phyloP scores from a whole-genome alignment of 92 coral and sea anemone genomes.

The Zoanthus sansibaricus region DNA sequence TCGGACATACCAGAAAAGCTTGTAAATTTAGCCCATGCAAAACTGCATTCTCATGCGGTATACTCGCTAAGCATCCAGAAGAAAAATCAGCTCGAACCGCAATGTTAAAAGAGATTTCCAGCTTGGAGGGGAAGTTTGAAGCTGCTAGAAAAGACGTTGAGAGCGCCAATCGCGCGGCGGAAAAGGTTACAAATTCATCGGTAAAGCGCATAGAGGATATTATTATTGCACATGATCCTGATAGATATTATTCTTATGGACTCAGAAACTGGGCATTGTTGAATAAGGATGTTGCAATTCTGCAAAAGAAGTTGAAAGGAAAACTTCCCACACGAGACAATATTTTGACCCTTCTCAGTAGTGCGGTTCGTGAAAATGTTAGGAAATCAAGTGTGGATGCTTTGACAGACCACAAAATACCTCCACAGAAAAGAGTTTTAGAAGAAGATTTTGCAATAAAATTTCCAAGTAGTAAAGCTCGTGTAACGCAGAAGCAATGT shows the following conservation, averaged over 20 bases:
- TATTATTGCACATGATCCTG: slow-evolving; percentile 44
- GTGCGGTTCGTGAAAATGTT: slow-evolving; percentile 21
- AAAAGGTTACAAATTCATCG: slow-evolving; percentile 35
- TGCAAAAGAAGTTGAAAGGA: slow-evolving; percentile 53
- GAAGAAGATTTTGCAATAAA: slow-evolving; percentile 53
- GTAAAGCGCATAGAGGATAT: slow-evolving; percentile 49
- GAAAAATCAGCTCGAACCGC: slow-evolving; percentile 44
- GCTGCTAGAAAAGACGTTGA: slow-evolving; percentile 45
- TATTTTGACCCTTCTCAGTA: slow-evolving; percentile 48
- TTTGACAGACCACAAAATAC: slow-evolving; percentile 33
- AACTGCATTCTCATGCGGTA: slow-evolving; percentile 59
- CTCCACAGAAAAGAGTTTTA: slow-evolving; percentile 47
- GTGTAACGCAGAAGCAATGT: not conserved
- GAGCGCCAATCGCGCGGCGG: slow-evolving; percentile 40
- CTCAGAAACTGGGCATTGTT: slow-evolving; percentile 54
- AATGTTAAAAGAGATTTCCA: slow-evolving; percentile 46
- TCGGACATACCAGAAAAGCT: slow-evolving; percentile 56
- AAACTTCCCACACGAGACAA: slow-evolving; percentile 61
- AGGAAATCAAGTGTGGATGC: not conserved
- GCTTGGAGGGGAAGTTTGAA: slow-evolving; percentile 30
- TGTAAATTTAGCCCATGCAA: slow-evolving; percentile 65
- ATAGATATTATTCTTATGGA: slow-evolving; percentile 49
- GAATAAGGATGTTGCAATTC: slow-evolving; percentile 57
- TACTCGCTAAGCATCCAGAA: slow-evolving; percentile 50
- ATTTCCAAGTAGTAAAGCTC: slow-evolving; percentile 28